Conservation (phyloP, 2,113 vertebrate species). For the Silurus meridionalis region DNA sequence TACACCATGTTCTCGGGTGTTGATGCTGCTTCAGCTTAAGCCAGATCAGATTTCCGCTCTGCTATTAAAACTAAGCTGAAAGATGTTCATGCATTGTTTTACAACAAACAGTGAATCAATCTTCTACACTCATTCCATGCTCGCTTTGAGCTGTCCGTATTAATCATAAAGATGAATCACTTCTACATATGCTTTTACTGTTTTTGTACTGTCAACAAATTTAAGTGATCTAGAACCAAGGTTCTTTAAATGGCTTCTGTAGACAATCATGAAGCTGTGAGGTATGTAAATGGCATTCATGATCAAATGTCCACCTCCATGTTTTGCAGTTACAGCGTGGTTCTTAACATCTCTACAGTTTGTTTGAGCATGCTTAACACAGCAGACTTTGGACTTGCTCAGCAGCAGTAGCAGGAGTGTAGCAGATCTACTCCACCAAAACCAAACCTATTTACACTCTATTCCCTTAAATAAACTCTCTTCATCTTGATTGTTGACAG, state of each 20-base stretch:
- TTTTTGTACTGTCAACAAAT: slow-evolving; percentile 74
- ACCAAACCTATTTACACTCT: too few species aligned
- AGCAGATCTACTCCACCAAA: too few species aligned
- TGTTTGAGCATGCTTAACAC: too few species aligned
- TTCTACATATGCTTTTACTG: slow-evolving; percentile 82
- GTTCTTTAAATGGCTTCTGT: background rate
- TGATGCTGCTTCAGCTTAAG: background rate
- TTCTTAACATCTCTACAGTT: too few species aligned
- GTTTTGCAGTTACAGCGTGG: too few species aligned
- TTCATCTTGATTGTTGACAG: too few species aligned
- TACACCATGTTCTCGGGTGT: background rate
- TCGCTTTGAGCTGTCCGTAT: slow-evolving; percentile 86
- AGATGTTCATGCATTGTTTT: slow-evolving; percentile 73
- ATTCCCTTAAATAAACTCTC: too few species aligned
- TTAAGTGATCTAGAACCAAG: slow-evolving; percentile 50
- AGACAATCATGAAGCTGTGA: background rate
- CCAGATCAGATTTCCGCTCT: background rate
- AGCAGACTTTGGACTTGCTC: too few species aligned
- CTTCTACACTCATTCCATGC: slow-evolving; percentile 83
- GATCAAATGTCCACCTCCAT: background rate
- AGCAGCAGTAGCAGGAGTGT: too few species aligned
- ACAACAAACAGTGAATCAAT: slow-evolving; percentile 76
- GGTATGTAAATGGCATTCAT: background rate
- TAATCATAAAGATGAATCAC: slow-evolving; percentile 89
- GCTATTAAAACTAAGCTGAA: slow-evolving; percentile 52